These are phyloP conservation scores for Spea hammondii DNA, from an alignment of 2,797 vertebrate genomes.

Conservation along the genomic window DNA sequence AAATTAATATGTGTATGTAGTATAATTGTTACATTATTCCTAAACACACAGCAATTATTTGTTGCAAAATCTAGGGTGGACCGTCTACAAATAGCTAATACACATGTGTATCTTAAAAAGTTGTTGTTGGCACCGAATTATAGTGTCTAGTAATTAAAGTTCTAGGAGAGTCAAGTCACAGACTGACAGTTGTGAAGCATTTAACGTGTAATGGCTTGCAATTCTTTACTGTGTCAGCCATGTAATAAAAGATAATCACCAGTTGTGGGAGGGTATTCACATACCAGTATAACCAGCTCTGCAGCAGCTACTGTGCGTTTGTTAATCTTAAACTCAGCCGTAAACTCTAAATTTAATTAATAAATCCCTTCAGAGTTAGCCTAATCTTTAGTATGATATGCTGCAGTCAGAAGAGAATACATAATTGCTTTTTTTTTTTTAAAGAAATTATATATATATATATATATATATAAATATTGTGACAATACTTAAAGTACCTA, in stretches of 20 bases:
- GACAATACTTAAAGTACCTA: no score
- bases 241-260: constrained; percentile 57
- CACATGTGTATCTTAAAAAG: constrained; percentile 36
- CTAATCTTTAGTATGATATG: no score
- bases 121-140: constrained; percentile 44
- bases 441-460: no score
- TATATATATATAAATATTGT: no score
- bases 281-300: constrained; percentile 36
- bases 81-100: neutral
- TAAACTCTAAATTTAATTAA: no score
- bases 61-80: constrained; percentile 23
- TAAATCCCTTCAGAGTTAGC: no score
- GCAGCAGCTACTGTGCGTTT: neutral
- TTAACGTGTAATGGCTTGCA: constrained; percentile 51
- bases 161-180: constrained; percentile 42
- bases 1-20: neutral
- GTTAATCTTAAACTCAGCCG: no score
- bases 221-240: constrained; percentile 54
- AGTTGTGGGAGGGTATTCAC: constrained; percentile 53
- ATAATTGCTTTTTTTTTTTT: no score
- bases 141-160: constrained; percentile 49
- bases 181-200: constrained; percentile 41
- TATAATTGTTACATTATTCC: neutral
- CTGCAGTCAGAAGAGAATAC: no score
- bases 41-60: constrained; percentile 29